Base-by-base conservation (phyloP, 2,113 vertebrate genomes). In the Tachysurus vachellii region DNA sequence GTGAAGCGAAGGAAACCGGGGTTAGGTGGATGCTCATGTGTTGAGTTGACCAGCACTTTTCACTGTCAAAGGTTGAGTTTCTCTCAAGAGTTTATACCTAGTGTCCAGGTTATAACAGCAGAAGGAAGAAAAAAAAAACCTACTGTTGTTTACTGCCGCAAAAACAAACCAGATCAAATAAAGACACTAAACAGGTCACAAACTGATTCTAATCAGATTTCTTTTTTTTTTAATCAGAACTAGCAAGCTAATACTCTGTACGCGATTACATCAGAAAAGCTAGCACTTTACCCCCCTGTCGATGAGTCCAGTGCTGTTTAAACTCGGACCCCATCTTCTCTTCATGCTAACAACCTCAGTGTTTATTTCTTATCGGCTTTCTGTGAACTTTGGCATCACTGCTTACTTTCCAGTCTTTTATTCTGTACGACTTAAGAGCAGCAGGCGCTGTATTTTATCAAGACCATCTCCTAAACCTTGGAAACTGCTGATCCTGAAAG, bases 311-410 rank as follows among this genome's bases (percentile, higher is more conserved):
- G 4, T 75, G 17, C 36, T 47, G 12, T 42, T 76, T 26, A 26
- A 79, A 61, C 57, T 42, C 57, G 53, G 42, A 77, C 19, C 64
- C 26, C 17, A 86, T 66, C 80, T 93, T 92, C 91, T 92, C 93
- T 92, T 94, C 92, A 92, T 92, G 91, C 88, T 93, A 94, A 94
- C 92, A 89, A 90, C 93, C 90, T 91, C 85, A 2, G 5, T 62
- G 12, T 66, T 62, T 80, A 16, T 53, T 50, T 26, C 3, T 13
- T 56, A 26, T 56, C 56, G 26, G 57, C 21, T 80, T 14, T 16
- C 64, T 53, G 14, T 28, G 8, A 53, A 42, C 66, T 68, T 54
- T 56, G 76, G 59, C 75, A 5, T 66, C 26, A 1, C 44, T 54
- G 44, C 21, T 56, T 31, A 9, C 28, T 62, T 64, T 85, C 17